phyloP scores from a whole-genome alignment of 2,113 vertebrate genomes.

The Tragelaphus buxtoni region DNA sequence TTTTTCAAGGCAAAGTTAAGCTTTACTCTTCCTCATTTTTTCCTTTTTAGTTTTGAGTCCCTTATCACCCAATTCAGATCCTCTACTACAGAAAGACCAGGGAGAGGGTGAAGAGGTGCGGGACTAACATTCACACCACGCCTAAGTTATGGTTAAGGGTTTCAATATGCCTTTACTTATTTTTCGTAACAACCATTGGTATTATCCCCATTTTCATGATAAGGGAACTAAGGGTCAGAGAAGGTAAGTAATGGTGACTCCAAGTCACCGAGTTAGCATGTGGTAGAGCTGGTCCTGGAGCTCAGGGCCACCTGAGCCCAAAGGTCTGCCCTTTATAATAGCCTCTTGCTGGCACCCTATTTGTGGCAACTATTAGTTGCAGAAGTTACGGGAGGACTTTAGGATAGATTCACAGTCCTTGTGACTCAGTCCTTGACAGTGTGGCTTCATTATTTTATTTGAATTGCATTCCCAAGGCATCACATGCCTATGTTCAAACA shows the following conservation, averaged over 20 bases:
- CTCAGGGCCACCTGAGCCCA: background rate
- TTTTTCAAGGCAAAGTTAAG: background rate
- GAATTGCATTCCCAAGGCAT: background rate
- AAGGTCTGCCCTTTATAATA: background rate
- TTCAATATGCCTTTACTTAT: background rate
- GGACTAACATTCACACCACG: background rate
- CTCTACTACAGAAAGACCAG: background rate
- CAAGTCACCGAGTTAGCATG: background rate
- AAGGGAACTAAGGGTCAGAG: background rate
- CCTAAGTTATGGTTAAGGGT: background rate
- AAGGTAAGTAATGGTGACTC: background rate
- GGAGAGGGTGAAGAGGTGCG: background rate
- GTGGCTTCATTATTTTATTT: background rate
- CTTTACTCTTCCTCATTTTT: background rate
- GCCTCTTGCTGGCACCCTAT: background rate
- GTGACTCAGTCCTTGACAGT: background rate
- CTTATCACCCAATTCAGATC: background rate
- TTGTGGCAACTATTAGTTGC: background rate
- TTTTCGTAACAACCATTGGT: background rate
- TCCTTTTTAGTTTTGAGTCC: constrained; percentile 3
- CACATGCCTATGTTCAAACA: background rate
- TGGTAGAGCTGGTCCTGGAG: background rate
- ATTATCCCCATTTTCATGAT: background rate
- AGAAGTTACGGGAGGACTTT: background rate
- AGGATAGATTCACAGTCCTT: background rate